Evolutionary conservation across 1,140 invertebrate species (phyloP).

Genomic region (Macrobrachium nipponense): DNA sequence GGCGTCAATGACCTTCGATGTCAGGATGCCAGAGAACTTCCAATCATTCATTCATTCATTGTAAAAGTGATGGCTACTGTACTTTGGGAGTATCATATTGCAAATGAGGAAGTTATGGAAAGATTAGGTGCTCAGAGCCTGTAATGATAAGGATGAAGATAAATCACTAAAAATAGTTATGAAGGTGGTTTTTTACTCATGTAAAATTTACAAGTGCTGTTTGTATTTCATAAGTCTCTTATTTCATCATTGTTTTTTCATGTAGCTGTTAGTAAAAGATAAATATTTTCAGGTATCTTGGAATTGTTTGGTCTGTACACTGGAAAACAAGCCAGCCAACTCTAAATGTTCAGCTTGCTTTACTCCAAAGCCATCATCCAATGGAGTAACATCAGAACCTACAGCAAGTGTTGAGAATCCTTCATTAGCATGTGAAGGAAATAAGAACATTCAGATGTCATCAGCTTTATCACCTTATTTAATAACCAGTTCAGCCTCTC

Average conservation of each 20-base stretch:
- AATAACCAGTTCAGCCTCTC: no score
- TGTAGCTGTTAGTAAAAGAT: background rate
- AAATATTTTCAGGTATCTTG: conserved; percentile 25
- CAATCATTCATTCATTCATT: no score
- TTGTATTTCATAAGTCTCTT: background rate
- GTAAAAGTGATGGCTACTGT: no score
- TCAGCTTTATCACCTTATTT: no score
- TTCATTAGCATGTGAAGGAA: background rate
- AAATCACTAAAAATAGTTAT: background rate
- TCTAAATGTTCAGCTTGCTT: conserved; percentile 21
- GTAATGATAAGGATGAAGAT: background rate
- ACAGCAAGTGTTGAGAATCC: background rate
- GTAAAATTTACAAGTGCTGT: background rate
- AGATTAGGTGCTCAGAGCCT: no score
- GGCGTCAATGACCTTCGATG: no score
- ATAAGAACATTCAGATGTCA: no score
- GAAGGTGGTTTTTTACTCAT: background rate
- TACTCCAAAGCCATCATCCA: conserved; percentile 16
- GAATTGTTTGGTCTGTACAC: conserved; percentile 33
- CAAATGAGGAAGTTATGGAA: no score
- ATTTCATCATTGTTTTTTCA: background rate
- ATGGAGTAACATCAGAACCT: no score
- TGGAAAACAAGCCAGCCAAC: conserved; percentile 35
- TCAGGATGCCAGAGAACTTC: no score
- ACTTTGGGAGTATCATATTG: no score